These are phyloP conservation scores for Volucella zonaria DNA, from an alignment of 2,888 invertebrate genomes.

Conservation along the genomic window DNA sequence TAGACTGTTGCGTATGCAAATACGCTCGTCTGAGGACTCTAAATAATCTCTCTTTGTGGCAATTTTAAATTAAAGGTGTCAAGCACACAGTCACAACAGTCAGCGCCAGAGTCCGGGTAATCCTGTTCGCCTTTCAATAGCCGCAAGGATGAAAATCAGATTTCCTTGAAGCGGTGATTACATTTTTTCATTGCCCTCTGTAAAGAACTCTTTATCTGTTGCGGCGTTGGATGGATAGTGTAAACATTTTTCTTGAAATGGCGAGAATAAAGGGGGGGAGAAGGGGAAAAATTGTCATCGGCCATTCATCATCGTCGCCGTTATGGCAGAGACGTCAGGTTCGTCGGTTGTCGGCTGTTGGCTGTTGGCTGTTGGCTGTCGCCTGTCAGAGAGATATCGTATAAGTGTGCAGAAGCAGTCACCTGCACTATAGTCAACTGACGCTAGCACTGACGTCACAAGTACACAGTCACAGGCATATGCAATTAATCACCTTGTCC, in stretches of 20 bases:
- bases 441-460: too few species aligned
- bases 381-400: constrained; percentile 25
- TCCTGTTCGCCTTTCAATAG: neutral
- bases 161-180: constrained; percentile 37
- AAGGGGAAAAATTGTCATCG: constrained; percentile 43
- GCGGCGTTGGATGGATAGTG: neutral
- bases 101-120: neutral
- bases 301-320: constrained; percentile 71
- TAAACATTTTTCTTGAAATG: constrained; percentile 16
- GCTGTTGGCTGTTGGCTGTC: too few species aligned
- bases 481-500: constrained; percentile 71
- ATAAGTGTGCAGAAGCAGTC: constrained; percentile 13
- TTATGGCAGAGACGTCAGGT: constrained; percentile 58
- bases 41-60: neutral
- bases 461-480: constrained; percentile 18
- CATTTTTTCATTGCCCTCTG: neutral
- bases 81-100: constrained; percentile 6
- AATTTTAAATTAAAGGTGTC: constrained; percentile 52
- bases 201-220: neutral
- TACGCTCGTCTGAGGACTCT: too few species aligned
- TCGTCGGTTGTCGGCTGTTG: too few species aligned
- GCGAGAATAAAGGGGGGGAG: neutral
- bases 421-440: constrained; percentile 30
- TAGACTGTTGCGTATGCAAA: constrained; percentile 25
- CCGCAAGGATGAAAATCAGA: constrained; percentile 5